Base-by-base conservation (phyloP, 2,888 invertebrate genomes). In the Neoitamus cyanurus region DNA sequence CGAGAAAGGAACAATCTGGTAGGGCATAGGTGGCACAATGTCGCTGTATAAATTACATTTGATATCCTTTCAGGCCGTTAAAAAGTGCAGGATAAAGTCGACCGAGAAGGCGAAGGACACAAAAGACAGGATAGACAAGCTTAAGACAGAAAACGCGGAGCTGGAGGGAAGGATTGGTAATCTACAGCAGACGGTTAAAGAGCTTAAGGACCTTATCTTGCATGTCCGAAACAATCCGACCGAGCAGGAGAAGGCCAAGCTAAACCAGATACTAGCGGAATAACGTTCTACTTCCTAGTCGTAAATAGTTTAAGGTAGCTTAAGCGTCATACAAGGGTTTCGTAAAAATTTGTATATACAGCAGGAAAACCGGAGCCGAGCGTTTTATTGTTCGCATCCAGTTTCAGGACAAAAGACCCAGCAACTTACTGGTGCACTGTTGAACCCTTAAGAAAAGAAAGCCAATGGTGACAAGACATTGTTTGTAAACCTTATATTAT, bases 351-450 rank as follows among this genome's bases (percentile, higher is more conserved):
- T 48, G 7, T 7, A 58, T 9, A 20, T 58, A 58, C 15, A 42
- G 13, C n/a, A n/a, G n/a, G n/a, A n/a, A n/a, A 42, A n/a, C 13
- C n/a, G 13, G 15, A 5, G n/a, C 6, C 3, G 0, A n/a, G 42
- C n/a, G 42, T 42, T 42, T 42, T n/a, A 42, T 42, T 42, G 1
- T 6, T 36, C 9, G 1, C 6, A n/a, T 69, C 20, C 28, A 34
- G 6, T 34, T 68, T 15, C 11, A 91, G 90, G 6, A 90, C 91
- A 0, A 90, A 91, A 72, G 88, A 88, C 2, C n/a, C n/a, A n/a
- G 88, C 90, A 83, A 89, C 89, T 5, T 87, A 87, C 1, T 90
- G 88, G 36, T 86, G 87, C 31, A 90, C 90, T 0, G 95, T 95
- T 0, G 93, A 94, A 3, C n/a, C n/a, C n/a, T n/a, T n/a, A n/a